Conservation (phyloP, 2,797 vertebrate genomes). For the Borostomias antarcticus region DNA sequence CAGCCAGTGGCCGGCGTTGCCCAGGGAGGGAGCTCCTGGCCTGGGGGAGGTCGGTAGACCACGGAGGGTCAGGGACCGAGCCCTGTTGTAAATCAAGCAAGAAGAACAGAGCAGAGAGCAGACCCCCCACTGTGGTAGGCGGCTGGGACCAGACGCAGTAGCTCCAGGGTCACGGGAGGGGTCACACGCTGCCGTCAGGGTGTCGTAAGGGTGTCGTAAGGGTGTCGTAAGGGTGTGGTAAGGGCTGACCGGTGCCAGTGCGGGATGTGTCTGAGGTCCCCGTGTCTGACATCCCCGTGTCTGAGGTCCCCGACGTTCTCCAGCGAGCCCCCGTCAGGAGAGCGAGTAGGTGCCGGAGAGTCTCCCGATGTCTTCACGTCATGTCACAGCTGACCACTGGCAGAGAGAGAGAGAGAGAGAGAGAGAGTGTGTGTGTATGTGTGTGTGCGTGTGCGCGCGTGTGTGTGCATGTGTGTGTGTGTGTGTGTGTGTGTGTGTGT, state of each 20-base stretch:
- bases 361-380: constrained; percentile 38
- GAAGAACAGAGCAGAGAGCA: neutral
- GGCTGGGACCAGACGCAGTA: neutral
- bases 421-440: constrained; percentile 1
- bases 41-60: constrained; percentile 21
- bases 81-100: constrained; percentile 27
- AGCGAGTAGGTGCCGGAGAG: constrained; percentile 39
- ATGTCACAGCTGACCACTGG: constrained; percentile 44
- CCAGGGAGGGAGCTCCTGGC: constrained; percentile 13
- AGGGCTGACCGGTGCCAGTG: constrained; percentile 25
- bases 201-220: neutral
- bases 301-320: no score
- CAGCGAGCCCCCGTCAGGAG: constrained; percentile 11
- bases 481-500: constrained; percentile 15
- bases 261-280: constrained; percentile 1
- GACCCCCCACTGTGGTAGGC: neutral
- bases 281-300: no score
- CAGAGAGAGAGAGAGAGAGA: constrained; percentile 7
- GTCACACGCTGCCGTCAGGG: neutral
- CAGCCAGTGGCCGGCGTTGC: constrained; percentile 1
- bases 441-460: constrained; percentile 30
- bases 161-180: neutral
- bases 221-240: constrained; percentile 38
- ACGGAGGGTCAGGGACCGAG: constrained; percentile 14
- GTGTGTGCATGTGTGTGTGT: constrained; percentile 17